phyloP scores from a whole-genome alignment of 2,797 vertebrate genomes.

The Coracias cyanogaster region DNA sequence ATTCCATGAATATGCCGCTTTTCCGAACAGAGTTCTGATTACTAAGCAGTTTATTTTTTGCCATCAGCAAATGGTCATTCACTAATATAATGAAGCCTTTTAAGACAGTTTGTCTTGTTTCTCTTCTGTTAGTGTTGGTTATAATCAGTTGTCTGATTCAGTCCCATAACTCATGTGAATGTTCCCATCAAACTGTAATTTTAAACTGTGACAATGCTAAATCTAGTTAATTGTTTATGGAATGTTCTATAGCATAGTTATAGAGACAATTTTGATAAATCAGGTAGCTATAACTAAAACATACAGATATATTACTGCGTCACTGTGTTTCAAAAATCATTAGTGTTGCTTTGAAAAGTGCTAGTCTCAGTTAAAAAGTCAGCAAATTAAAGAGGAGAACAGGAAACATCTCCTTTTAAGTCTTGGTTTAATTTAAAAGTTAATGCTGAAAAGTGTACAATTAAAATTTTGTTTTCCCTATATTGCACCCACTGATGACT shows the following conservation, averaged over 20 bases:
- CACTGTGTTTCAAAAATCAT: background rate
- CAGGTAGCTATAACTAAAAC: background rate
- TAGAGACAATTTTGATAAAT: background rate
- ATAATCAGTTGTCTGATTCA: slow-evolving; percentile 22
- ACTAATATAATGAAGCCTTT: background rate
- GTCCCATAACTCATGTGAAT: slow-evolving; percentile 16
- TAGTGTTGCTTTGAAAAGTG: background rate
- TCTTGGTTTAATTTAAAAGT: slow-evolving; percentile 5
- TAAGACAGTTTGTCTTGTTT: background rate
- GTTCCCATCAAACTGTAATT: slow-evolving; percentile 46
- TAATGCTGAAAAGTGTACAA: background rate
- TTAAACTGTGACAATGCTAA: slow-evolving; percentile 22
- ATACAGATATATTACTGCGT: background rate
- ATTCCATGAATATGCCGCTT: background rate
- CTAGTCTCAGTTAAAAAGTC: background rate
- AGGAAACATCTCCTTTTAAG: background rate
- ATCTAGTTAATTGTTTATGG: slow-evolving; percentile 5
- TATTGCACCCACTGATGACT: background rate
- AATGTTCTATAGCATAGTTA: background rate
- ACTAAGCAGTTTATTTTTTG: background rate
- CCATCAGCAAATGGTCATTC: background rate
- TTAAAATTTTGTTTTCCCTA: slow-evolving; percentile 13
- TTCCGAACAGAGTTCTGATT: background rate
- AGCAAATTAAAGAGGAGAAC: background rate
- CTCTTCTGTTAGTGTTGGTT: background rate